Base-by-base conservation (phyloP, 2,113 vertebrate genomes). In the Perccottus glenii region DNA sequence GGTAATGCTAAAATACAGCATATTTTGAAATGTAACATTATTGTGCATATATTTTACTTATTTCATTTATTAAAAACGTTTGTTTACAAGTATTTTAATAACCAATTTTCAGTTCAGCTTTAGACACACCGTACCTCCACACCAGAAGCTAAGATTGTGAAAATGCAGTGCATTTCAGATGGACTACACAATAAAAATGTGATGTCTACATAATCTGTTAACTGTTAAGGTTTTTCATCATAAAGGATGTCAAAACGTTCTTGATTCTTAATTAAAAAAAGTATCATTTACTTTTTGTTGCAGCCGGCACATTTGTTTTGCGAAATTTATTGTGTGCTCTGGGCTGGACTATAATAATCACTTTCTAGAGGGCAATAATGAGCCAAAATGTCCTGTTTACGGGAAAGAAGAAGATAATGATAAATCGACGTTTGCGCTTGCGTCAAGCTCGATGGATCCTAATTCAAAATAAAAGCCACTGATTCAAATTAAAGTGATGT, bases 241-340 rank as follows among this genome's bases (percentile, higher is more conserved):
- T 76, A 66, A 66, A 87, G 75, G 79, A 5, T n/a, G 58, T 70
- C 55, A 70, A 85, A 84, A 65, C 48, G 55, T 56, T 73, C 80
- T 70, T 77, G 9, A 70, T 46, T 76, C 11, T 14, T 55, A 36
- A 5, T 47, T 6, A 1, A 15, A 27, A 27, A 27, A 27, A 2
- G 19, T 27, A 27, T 27, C 1, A 27, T 27, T 27, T 2, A 27
- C 19, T 27, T 27, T 3, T 27, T 27, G 19, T 27, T 3, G 19
- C 19, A 27, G 3, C 19, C 19, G 19, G 19, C 19, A 27, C 19
- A 27, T 27, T 27, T 27, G 19, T 27, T 27, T 27, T 27, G 19
- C 19, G 19, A 27, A 27, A 3, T 27, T 27, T 3, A 27, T 27
- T 27, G 3, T 27, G 1, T 3, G 19, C 19, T 43, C 2, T 43